A percentile compares a stretch with the other conserved stretches of the same genome.
Conservation (phyloP, 2,797 vertebrate genomes). For the Cryptoprocta ferox region DNA sequence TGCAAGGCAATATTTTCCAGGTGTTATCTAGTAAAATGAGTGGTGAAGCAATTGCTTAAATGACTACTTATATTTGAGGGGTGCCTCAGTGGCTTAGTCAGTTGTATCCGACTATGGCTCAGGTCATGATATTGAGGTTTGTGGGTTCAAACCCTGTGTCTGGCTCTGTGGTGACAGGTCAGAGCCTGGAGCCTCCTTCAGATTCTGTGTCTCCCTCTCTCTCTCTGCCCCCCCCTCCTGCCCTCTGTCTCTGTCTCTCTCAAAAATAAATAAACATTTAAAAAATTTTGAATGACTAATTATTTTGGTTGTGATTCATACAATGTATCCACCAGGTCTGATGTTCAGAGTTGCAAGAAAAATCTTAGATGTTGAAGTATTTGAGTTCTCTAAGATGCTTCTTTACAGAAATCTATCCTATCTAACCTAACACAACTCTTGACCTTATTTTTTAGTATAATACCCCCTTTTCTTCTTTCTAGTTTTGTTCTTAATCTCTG, state of each 20-base stretch:
- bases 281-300: neutral
- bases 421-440: neutral
- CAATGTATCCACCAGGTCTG: neutral
- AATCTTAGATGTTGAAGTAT: neutral
- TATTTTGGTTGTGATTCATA: neutral
- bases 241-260: too few relatives aligned
- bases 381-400: neutral
- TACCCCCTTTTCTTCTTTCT: neutral
- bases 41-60: neutral
- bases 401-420: neutral
- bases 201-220: too few relatives aligned
- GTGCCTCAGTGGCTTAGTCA: rapidly evolving
- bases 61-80: neutral
- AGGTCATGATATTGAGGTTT: too few relatives aligned
- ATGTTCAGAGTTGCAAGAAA: neutral
- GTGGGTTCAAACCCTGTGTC: too few relatives aligned
- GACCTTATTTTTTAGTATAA: neutral
- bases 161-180: too few relatives aligned
- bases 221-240: too few relatives aligned
- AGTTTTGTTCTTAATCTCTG: neutral
- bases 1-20: neutral
- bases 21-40: neutral
- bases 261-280: too few relatives aligned
- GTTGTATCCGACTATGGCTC: too few relatives aligned
- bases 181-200: too few relatives aligned